A percentile compares a stretch with the other conserved stretches of the same genome.
Evolutionary conservation across 2,113 vertebrate species (phyloP).

Genomic region (Paramormyrops kingsleyae): DNA sequence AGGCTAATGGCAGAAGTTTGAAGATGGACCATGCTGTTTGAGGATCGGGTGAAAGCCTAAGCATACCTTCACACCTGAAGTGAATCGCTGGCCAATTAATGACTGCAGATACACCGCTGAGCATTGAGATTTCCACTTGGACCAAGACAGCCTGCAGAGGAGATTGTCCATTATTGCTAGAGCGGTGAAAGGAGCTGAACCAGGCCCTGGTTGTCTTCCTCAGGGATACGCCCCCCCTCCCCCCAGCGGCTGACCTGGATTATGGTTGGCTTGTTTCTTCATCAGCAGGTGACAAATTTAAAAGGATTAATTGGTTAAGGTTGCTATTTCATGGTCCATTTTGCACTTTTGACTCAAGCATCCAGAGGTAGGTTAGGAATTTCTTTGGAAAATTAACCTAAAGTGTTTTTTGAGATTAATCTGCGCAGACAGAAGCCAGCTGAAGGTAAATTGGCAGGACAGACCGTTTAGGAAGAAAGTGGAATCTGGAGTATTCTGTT

Average conservation of each 20-base stretch:
- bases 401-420: not conserved
- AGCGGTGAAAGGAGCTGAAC: not conserved
- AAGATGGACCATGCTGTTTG: not conserved
- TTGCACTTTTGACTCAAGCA: not conserved
- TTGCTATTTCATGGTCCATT: not conserved
- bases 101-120: not conserved
- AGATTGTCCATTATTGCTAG: not conserved
- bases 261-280: not conserved
- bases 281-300: not conserved
- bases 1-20: not conserved
- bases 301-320: not conserved
- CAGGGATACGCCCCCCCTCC: not conserved
- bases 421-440: not conserved
- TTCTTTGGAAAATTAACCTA: conserved; percentile 44
- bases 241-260: not conserved
- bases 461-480: not conserved
- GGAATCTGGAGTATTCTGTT: conserved; percentile 34
- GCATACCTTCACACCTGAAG: not conserved
- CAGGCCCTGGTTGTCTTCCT: not conserved
- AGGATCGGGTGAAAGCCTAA: not conserved
- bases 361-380: not conserved
- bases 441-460: not conserved
- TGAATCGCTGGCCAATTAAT: not conserved
- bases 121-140: not conserved
- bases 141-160: not conserved